Conservation (phyloP, 2,888 invertebrate genomes). For the Ormyrus nitidulus region DNA sequence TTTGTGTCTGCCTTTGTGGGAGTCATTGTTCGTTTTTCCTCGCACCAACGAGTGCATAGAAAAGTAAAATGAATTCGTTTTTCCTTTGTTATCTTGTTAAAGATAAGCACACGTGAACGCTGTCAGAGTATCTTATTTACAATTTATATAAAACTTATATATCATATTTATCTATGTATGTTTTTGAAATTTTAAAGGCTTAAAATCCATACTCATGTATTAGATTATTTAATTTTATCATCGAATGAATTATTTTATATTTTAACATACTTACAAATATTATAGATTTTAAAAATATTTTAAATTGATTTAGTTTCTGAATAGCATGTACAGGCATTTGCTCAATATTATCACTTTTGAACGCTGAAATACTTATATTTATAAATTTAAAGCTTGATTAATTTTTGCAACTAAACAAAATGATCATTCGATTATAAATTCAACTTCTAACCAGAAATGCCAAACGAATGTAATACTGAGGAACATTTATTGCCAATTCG, state of each 20-base stretch:
- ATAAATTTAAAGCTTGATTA: no score
- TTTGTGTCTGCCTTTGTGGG: background rate
- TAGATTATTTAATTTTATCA: no score
- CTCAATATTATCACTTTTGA: no score
- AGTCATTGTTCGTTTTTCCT: conserved; percentile 11
- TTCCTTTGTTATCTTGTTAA: background rate
- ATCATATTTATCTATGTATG: background rate
- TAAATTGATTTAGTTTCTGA: no score
- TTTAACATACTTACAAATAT: conserved; percentile 11
- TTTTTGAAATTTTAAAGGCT: conserved; percentile 1
- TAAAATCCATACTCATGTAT: background rate
- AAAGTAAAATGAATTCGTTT: conserved; percentile 5
- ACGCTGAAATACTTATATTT: no score
- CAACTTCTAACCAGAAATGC: no score
- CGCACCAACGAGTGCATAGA: background rate
- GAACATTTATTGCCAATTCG: background rate
- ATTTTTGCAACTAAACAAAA: no score
- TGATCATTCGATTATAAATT: no score
- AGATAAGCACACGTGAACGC: background rate
- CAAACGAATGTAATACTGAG: conserved; percentile 9
- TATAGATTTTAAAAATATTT: background rate
- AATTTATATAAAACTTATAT: background rate
- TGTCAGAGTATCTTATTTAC: conserved; percentile 17
- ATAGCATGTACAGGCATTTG: no score
- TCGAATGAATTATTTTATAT: background rate